A percentile compares a stretch with the other conserved stretches of the same genome.
Conservation (phyloP, 2,113 vertebrate species). For the Antechinus stuartii region DNA sequence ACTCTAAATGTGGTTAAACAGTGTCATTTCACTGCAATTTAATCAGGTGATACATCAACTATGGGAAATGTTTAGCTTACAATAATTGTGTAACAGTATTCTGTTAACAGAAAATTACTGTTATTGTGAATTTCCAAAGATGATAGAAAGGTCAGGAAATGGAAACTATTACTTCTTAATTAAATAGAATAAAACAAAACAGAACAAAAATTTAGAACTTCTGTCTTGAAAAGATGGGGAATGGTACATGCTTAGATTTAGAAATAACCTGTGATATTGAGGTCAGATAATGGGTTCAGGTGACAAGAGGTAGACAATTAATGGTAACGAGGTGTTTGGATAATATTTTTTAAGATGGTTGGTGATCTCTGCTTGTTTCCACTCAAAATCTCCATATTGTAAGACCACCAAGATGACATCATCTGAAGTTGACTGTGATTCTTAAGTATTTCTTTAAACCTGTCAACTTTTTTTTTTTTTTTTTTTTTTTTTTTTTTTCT, state of each 20-base stretch:
- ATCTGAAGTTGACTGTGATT: background rate
- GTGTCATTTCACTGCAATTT: conserved; percentile 26
- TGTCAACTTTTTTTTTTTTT: background rate
- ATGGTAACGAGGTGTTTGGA: conserved; percentile 72
- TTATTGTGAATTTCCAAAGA: conserved; percentile 63
- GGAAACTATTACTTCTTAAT: conserved; percentile 67
- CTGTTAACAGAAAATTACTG: conserved; percentile 65
- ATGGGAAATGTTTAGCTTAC: conserved; percentile 42
- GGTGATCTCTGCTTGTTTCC: conserved; percentile 47
- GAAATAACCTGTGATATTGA: conserved; percentile 67
- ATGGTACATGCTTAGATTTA: conserved; percentile 71
- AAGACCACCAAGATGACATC: conserved; percentile 30
- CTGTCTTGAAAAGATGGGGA: conserved; percentile 65
- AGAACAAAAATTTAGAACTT: conserved; percentile 56
- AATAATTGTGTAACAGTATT: conserved; percentile 54
- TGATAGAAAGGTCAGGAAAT: conserved; percentile 68
- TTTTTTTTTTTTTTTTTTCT: too few species aligned
- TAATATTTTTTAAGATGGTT: conserved; percentile 56
- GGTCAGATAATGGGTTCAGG: conserved; percentile 70
- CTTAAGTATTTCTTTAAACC: conserved; percentile 8
- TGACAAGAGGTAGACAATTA: conserved; percentile 68
- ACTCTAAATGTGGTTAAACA: conserved; percentile 7
- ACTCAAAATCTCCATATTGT: conserved; percentile 42
- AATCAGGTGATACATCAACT: background rate
- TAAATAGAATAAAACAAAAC: background rate